Evolutionary conservation across 2,888 invertebrate genomes (phyloP), one percentile per base, ranked within the genome.

Genomic region (Eumacrocentrus americanus): DNA sequence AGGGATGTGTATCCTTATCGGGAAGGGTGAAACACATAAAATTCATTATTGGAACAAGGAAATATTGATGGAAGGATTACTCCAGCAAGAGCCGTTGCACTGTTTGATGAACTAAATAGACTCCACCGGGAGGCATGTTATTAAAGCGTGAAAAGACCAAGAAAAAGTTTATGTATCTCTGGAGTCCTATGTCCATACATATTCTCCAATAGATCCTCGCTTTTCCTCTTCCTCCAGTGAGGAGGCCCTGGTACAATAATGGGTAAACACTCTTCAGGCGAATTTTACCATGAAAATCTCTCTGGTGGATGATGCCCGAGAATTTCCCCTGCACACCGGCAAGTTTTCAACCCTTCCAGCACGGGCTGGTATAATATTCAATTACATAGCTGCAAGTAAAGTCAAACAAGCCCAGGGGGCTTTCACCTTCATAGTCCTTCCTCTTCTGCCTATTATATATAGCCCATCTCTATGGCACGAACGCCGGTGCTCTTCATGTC

Each of bases 321-420:
- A 75, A 75, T 72, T 73, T 12, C 35, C 23, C 53, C 56, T 69
- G 67, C 66, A 67, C 62, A 12, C 62, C 65, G 69, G 72, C 71
- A 72, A 77, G 73, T 76, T 77, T 77, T 74, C 74, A 76, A 77
- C 77, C 78, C 78, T 78, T 78, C 72, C 69, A 66, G 63, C 70
- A 65, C 65, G 66, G 62, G 67, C 75, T 76, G 77, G 76, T 78
- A 78, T 78, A 78, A 78, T 78, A 78, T 78, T 78, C 78, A 77
- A 79, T 78, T 79, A 79, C 76, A 78, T 74, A 78, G 77, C 77
- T 78, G 74, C 77, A 73, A 78, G 78, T 77, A 76, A 78, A 79
- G 77, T 79, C 76, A 78, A 79, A 79, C 77, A 78, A 77, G 72
- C 74, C 76, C 70, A 72, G 70, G 68, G 73, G 69, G 60, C 55